These are phyloP conservation scores for Dromaius novaehollandiae DNA, from an alignment of 2,113 vertebrate species.

Conservation along the genomic window DNA sequence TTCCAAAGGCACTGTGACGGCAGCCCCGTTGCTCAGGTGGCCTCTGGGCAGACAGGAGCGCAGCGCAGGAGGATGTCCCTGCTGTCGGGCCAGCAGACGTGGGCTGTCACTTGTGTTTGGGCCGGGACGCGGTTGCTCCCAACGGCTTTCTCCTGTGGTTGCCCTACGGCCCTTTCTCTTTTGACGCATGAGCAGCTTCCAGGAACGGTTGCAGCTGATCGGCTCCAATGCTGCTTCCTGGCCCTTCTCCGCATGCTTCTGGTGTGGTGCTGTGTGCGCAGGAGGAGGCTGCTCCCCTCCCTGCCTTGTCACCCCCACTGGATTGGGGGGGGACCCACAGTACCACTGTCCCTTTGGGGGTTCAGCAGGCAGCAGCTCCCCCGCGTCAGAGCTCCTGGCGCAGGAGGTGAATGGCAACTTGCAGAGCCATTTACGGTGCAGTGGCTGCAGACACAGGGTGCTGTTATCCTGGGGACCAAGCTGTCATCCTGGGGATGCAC, in stretches of 20 bases:
- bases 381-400: neutral
- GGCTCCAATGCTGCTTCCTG: neutral
- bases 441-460: neutral
- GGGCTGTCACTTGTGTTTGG: too few relatives aligned
- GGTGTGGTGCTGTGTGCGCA: too few relatives aligned
- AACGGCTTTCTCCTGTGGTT: neutral
- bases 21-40: neutral
- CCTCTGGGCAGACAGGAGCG: neutral
- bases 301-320: too few relatives aligned
- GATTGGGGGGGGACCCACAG: too few relatives aligned
- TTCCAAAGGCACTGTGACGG: too few relatives aligned
- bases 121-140: neutral
- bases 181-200: neutral
- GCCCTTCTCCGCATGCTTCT: neutral
- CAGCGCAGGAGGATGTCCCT: too few relatives aligned
- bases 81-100: too few relatives aligned
- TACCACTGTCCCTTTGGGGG: neutral
- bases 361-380: neutral
- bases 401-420: neutral
- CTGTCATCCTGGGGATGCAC: rapidly evolving
- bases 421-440: neutral
- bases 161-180: neutral
- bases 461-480: neutral
- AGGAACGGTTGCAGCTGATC: too few relatives aligned
- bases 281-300: neutral